Base-by-base conservation (phyloP, 1,140 invertebrate species). In the Dolichoris vasculosae region DNA sequence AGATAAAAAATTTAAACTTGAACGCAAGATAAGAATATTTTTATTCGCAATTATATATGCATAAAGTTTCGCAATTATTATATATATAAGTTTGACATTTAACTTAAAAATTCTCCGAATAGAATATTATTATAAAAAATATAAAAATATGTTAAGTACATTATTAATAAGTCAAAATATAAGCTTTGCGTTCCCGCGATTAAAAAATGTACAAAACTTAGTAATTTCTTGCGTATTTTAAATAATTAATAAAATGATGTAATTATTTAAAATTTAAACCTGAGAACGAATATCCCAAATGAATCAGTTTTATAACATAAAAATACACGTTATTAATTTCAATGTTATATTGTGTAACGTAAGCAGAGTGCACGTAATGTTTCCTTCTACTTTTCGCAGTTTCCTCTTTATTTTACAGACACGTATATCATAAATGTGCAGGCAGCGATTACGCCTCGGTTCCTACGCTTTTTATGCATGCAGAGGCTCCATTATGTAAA, bases 401-500 rank as follows among this genome's bases (percentile, higher is more conserved):
- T 75, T 43, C 23, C 32, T 59, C 59, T 2, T 51, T 84, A 20
- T 40, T 38, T 78, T 26, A 11, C 23, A 71, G 30, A 46, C 32
- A 4, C 11, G 23, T 3, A 20, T 2, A 32, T 73, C 40, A 15
- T 30, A 23, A 11, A 30, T 26, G 40, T 20, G 6, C 30, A 63
- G 59, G 43, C 23, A 23, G 9, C 48, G 51, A 83, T 83, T 76
- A 83, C 82, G 63, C 7, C 77, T 20, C 15, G 38, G 30, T 13
- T 43, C 20, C 48, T 63, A 26, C 40, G 38, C 40, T 77, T 67
- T 75, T 43, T 63, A 43, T 69, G 67, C 69, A 32, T 30, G 48
- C 69, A 0, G 43, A 13, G 55, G 63, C 64, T n/a, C 67, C 51
- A 81, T 80, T 81, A 85, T 81, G 84, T 78, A 85, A 85, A 83